Evolutionary conservation across 2,113 vertebrate genomes (phyloP).

Genomic region (Machaerirhynchus nigripectus): DNA sequence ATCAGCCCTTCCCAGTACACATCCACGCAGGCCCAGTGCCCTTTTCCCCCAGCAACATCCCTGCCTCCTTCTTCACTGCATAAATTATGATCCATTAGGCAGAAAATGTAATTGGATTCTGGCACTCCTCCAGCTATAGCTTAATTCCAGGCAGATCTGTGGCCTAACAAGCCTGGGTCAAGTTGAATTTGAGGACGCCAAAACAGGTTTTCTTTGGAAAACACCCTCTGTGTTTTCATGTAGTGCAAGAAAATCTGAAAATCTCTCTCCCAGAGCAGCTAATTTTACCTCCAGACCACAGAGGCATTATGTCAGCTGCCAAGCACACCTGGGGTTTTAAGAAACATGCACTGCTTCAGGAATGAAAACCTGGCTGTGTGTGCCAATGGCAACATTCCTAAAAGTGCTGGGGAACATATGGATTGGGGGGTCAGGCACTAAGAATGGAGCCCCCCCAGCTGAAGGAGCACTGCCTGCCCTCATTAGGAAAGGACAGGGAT

Average conservation of each 20-base stretch:
- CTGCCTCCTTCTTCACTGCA: background rate
- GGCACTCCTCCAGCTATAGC: slow-evolving; percentile 20
- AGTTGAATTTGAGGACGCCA: slow-evolving; percentile 18
- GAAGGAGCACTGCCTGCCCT: background rate
- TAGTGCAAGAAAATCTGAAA: background rate
- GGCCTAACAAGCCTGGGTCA: slow-evolving; percentile 17
- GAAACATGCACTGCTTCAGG: background rate
- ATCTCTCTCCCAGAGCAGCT: background rate
- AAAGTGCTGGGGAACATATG: fast-evolving
- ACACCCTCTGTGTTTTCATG: background rate
- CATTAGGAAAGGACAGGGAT: fast-evolving
- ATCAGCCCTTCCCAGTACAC: background rate
- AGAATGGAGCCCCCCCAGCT: fast-evolving
- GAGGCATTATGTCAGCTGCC: background rate
- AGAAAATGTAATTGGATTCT: slow-evolving; percentile 12
- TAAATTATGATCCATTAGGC: slow-evolving; percentile 39
- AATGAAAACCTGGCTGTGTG: background rate
- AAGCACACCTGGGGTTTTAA: background rate
- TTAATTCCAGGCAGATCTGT: background rate
- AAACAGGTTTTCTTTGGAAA: background rate
- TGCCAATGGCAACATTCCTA: background rate
- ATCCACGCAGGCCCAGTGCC: background rate
- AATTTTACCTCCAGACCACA: background rate
- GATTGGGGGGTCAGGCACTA: fast-evolving
- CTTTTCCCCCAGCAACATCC: background rate